A percentile compares a stretch with the other conserved stretches of the same genome.
phyloP scores from a whole-genome alignment of 2,113 vertebrate species.

The Nymphicus hollandicus region DNA sequence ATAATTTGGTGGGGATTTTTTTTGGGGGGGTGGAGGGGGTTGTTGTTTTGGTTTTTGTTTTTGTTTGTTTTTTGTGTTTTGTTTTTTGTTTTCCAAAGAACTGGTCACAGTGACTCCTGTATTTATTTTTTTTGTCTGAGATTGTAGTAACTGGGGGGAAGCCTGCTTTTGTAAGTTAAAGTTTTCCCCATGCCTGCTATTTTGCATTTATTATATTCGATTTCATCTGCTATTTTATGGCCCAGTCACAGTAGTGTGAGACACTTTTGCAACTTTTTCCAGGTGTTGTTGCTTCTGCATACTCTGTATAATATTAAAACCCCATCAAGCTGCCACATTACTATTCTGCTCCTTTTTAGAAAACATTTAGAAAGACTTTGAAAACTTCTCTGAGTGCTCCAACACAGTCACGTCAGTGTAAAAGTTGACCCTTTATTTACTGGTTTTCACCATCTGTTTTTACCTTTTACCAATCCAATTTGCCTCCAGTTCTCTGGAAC shows the following conservation, averaged over 20 bases:
- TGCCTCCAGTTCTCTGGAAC: background rate
- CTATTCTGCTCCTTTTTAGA: background rate
- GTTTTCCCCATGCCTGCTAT: background rate
- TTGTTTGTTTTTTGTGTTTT: no score
- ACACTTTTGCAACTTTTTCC: background rate
- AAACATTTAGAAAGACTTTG: background rate
- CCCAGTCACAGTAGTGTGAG: background rate
- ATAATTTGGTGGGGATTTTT: background rate
- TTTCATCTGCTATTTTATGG: background rate
- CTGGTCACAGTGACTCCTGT: background rate
- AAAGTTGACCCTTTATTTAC: background rate
- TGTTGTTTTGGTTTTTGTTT: no score
- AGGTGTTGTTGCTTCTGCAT: background rate
- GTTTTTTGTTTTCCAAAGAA: background rate
- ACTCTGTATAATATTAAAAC: background rate
- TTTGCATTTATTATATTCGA: background rate
- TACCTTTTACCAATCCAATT: background rate
- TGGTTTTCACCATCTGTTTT: background rate
- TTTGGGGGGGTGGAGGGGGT: no score
- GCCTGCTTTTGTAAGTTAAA: background rate
- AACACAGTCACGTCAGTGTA: background rate
- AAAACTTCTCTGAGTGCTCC: background rate
- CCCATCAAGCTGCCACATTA: background rate
- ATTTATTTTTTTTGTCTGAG: background rate
- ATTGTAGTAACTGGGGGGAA: background rate